These are phyloP conservation scores for Panopea generosa DNA, from an alignment of 2,888 invertebrate genomes.

Conservation along the genomic window DNA sequence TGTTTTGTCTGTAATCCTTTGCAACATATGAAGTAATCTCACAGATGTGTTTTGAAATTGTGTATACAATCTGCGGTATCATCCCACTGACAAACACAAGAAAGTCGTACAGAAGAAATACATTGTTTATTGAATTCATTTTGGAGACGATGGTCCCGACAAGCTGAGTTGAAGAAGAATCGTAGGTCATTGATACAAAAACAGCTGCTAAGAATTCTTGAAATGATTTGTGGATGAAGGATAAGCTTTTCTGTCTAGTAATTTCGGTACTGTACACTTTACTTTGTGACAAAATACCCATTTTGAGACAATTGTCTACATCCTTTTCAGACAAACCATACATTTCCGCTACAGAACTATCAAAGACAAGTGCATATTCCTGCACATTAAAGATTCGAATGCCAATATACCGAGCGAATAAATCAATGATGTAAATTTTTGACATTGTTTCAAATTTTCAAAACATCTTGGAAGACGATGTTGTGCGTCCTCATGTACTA, in stretches of 20 bases:
- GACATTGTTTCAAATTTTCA: background rate
- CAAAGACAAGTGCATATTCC: background rate
- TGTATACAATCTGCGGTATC: no score
- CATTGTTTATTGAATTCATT: no score
- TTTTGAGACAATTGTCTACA: background rate
- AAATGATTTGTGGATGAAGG: conserved; percentile 9
- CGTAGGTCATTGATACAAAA: background rate
- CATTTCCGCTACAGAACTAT: background rate
- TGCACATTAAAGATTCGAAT: background rate
- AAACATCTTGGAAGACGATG: background rate
- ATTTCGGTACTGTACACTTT: background rate
- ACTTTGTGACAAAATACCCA: conserved; percentile 1
- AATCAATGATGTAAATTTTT: background rate
- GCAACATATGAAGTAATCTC: no score
- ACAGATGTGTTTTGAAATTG: no score
- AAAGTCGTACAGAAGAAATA: no score
- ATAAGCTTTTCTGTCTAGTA: background rate
- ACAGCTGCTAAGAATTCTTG: conserved; percentile 10
- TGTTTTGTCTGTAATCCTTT: no score
- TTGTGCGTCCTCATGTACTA: background rate
- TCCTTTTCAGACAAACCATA: background rate
- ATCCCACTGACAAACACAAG: no score
- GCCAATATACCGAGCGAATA: background rate
- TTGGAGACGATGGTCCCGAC: no score
- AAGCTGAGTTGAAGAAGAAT: no score